These are phyloP conservation scores for Zaprionus obscuricornis DNA, from an alignment of 2,888 invertebrate genomes.

Conservation along the genomic window DNA sequence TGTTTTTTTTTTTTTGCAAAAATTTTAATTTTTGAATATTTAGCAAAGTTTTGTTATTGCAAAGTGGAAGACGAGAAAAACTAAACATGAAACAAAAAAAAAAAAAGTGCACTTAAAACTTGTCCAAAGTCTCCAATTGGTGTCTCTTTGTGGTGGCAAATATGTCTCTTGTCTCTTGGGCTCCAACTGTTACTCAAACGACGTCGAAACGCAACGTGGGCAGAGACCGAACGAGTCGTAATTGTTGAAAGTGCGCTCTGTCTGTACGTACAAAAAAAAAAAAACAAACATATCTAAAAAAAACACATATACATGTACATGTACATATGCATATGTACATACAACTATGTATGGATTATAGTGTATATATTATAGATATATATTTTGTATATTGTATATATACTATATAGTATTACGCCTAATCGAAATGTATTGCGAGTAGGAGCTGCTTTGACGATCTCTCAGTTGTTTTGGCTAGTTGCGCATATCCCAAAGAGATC, in stretches of 20 bases:
- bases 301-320: constrained; percentile 7
- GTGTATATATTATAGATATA: background rate
- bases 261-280: constrained; percentile 34
- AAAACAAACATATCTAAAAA: constrained; percentile 10
- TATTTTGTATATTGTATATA: background rate
- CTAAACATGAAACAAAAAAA: no score
- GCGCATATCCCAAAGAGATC: constrained; percentile 30
- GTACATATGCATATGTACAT: constrained; percentile 18
- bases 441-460: constrained; percentile 51
- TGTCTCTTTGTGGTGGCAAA: constrained; percentile 49
- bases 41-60: no score
- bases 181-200: constrained; percentile 65
- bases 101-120: constrained; percentile 47
- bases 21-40: constrained; percentile 37
- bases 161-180: no score
- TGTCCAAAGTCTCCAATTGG: constrained; percentile 30
- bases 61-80: no score
- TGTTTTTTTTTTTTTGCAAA: constrained; percentile 17
- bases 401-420: constrained; percentile 61
- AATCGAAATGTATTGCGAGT: constrained; percentile 67
- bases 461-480: constrained; percentile 15
- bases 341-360: no score
- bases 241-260: constrained; percentile 73
- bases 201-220: constrained; percentile 65
- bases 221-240: constrained; percentile 71